Conservation (phyloP, 2,888 invertebrate genomes). For the Himalopsyche japonica region DNA sequence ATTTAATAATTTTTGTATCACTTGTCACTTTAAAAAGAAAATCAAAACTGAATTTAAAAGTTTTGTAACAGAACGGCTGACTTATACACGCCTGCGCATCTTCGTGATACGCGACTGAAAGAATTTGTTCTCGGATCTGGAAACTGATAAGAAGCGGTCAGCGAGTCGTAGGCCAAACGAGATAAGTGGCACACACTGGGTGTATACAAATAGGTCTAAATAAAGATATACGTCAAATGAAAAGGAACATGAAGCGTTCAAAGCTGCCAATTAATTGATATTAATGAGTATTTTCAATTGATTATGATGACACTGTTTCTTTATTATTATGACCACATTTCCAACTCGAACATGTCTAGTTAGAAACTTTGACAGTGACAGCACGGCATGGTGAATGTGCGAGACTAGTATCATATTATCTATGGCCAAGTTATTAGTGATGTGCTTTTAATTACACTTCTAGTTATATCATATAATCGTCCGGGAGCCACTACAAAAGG, state of each 20-base stretch:
- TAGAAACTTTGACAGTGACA: no score
- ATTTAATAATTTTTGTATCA: slow-evolving; percentile 10
- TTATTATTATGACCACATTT: no score
- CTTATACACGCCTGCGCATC: not conserved
- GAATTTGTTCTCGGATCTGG: not conserved
- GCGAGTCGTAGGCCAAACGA: slow-evolving; percentile 16
- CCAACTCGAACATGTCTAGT: no score
- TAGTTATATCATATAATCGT: no score
- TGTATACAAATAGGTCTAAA: not conserved
- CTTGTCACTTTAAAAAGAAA: not conserved
- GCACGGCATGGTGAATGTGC: no score
- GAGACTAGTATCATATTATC: no score
- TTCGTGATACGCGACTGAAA: slow-evolving; percentile 10
- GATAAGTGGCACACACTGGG: slow-evolving; percentile 11
- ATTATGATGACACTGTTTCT: no score
- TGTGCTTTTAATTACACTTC: no score
- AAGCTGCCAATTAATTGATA: no score
- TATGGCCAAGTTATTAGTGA: no score
- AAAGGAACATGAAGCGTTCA: not conserved
- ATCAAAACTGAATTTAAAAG: not conserved
- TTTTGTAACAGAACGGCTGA: not conserved
- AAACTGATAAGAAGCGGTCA: not conserved
- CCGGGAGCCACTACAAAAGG: no score
- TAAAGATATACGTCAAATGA: not conserved
- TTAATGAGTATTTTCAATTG: not conserved